These are phyloP conservation scores for Syngnathus typhle DNA, from an alignment of 2,113 vertebrate genomes.

Conservation along the genomic window DNA sequence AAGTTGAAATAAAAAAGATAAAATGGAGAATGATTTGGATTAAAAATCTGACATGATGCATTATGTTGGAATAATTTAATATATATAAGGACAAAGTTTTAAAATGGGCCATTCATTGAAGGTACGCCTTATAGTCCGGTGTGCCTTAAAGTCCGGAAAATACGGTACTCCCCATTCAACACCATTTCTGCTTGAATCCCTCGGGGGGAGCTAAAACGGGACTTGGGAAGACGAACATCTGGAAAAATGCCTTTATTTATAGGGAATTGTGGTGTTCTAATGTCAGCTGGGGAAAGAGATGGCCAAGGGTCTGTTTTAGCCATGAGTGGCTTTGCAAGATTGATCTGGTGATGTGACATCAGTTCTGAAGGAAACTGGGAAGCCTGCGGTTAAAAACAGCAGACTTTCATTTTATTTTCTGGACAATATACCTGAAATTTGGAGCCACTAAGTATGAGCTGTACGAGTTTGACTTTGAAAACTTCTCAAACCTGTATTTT, in stretches of 20 bases:
- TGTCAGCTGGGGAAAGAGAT: conserved; percentile 45
- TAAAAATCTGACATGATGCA: too few relatives aligned
- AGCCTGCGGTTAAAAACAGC: conserved; percentile 21
- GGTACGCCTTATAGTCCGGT: too few relatives aligned
- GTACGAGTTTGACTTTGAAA: background rate
- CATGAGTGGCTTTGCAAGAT: conserved; percentile 30
- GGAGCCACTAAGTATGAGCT: background rate
- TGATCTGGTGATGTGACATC: conserved; percentile 39
- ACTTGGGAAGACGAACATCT: conserved; percentile 14
- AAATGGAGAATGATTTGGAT: too few relatives aligned
- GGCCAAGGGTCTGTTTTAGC: conserved; percentile 41
- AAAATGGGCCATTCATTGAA: too few relatives aligned
- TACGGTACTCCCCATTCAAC: conserved; percentile 12
- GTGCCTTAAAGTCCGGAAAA: too few relatives aligned
- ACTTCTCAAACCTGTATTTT: conserved; percentile 14
- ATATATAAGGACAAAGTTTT: too few relatives aligned
- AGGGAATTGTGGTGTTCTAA: conserved; percentile 9
- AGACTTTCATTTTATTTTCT: conserved; percentile 4
- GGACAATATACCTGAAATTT: conserved; percentile 16
- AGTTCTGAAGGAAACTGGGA: conserved; percentile 35
- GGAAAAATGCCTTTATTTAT: conserved; percentile 12
- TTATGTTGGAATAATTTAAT: too few relatives aligned
- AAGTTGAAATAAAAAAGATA: too few relatives aligned
- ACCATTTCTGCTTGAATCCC: conserved; percentile 23
- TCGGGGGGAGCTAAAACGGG: conserved; percentile 9